Base-by-base conservation (phyloP, 2,888 invertebrate species). In the Tetragonisca angustula region DNA sequence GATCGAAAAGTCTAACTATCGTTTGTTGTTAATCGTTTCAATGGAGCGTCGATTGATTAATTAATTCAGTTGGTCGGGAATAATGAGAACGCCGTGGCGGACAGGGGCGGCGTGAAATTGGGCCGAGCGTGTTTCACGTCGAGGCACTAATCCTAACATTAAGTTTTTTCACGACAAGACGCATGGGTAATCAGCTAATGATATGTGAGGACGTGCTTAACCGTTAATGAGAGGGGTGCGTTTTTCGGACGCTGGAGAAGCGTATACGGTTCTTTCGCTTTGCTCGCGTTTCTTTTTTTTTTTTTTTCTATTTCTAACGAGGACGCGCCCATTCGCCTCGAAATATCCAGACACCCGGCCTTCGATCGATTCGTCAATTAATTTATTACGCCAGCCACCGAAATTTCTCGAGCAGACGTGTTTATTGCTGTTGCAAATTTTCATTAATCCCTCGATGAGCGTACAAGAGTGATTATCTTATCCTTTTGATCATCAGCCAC, bases 131-230 rank as follows among this genome's bases (percentile, higher is more conserved):
- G 67, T 79, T 72, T 69, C 71, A 77, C 73, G 64, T 78, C 71
- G 86, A 87, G 87, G 88, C 88, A 88, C 81, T 88, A 84, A 88
- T 88, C 62, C 88, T 88, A 88, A 81, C 81, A 76, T 87, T 85
- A 85, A 85, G 78, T 87, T 83, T 5, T 27, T 70, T 79, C 70
- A 69, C 75, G 75, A 80, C 79, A 79, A 78, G 50, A 81, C 79
- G 79, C 76, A 74, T 78, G 77, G 76, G 61, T 71, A 84, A 82
- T 80, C 80, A 87, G 73, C 87, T 88, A 88, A 84, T 88, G 88
- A 88, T 88, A 88, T 88, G 87, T 88, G 88, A 85, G 83, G 79
- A 81, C 56, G 82, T 79, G 83, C 75, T 88, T 83, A 83, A 78
- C 68, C 65, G 59, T 81, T 75, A 77, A 76, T 76, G 80, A 73